Conservation (phyloP, 2,113 vertebrate genomes). For the Raja brachyura region DNA sequence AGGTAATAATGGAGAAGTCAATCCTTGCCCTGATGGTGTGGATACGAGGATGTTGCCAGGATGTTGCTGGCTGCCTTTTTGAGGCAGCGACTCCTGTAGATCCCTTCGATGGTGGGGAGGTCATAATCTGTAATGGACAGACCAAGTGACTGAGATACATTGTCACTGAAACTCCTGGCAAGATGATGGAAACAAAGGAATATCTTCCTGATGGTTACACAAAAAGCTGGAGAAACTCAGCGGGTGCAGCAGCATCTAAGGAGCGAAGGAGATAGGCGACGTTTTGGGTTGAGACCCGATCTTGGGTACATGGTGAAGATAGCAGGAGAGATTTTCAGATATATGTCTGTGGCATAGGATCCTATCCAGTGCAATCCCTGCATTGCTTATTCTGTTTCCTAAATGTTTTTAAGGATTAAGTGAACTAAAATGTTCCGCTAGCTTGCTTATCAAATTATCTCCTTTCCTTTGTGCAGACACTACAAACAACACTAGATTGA, state of each 20-base stretch:
- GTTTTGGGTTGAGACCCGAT: too few relatives aligned
- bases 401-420: not conserved
- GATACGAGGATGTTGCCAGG: not conserved
- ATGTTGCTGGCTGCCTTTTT: too few relatives aligned
- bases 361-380: not conserved
- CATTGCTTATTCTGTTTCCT: constrained; percentile 12
- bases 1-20: not conserved
- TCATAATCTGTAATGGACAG: too few relatives aligned
- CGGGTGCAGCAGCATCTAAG: too few relatives aligned
- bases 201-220: not conserved
- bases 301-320: not conserved
- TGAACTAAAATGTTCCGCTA: not conserved
- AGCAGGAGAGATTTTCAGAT: not conserved
- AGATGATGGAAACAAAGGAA: not conserved
- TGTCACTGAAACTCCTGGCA: not conserved
- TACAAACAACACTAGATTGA: not conserved
- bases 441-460: constrained; percentile 7
- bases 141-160: not conserved
- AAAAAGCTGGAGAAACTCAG: too few relatives aligned
- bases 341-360: not conserved
- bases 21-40: not conserved
- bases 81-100: too few relatives aligned
- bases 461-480: not conserved
- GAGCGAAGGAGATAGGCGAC: too few relatives aligned
- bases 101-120: too few relatives aligned